Percentiles rank a stretch among this genome's conserved stretches.
phyloP scores from a whole-genome alignment of 2,113 vertebrate genomes.

The Romanogobio albipinnatus region DNA sequence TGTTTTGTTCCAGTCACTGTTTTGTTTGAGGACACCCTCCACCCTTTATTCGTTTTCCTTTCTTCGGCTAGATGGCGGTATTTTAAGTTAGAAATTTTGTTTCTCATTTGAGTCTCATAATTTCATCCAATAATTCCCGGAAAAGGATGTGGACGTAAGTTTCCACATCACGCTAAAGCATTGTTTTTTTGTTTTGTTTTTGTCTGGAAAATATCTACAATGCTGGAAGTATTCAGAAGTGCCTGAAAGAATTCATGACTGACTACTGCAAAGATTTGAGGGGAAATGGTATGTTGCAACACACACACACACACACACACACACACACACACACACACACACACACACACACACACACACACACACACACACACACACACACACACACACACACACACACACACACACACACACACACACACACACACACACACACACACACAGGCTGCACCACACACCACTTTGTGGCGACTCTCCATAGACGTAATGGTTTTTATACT shows the following conservation, averaged over 20 bases:
- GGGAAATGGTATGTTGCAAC: conserved; percentile 35
- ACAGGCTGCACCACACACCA: too few species aligned
- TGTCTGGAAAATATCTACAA: not conserved
- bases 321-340: not conserved
- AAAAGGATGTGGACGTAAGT: conserved; percentile 27
- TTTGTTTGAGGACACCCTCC: conserved; percentile 1
- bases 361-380: too few species aligned
- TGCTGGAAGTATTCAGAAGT: not conserved
- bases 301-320: not conserved
- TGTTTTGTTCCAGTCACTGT: not conserved
- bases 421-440: too few species aligned
- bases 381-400: too few species aligned
- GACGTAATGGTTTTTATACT: too few species aligned
- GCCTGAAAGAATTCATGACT: not conserved
- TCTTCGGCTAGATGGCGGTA: conserved; percentile 22
- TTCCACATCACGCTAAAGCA: conserved; percentile 3
- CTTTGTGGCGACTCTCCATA: too few species aligned
- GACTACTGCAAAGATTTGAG: not conserved
- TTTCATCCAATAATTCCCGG: conserved; percentile 34
- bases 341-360: too few species aligned
- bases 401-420: too few species aligned
- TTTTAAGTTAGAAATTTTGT: not conserved
- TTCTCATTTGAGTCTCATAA: not conserved
- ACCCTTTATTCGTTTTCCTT: not conserved
- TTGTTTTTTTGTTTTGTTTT: not conserved